Percentiles rank a stretch among this genome's conserved stretches.
Evolutionary conservation across 2,797 vertebrate genomes (phyloP).

Genomic region (Chloroceryle amazona): DNA sequence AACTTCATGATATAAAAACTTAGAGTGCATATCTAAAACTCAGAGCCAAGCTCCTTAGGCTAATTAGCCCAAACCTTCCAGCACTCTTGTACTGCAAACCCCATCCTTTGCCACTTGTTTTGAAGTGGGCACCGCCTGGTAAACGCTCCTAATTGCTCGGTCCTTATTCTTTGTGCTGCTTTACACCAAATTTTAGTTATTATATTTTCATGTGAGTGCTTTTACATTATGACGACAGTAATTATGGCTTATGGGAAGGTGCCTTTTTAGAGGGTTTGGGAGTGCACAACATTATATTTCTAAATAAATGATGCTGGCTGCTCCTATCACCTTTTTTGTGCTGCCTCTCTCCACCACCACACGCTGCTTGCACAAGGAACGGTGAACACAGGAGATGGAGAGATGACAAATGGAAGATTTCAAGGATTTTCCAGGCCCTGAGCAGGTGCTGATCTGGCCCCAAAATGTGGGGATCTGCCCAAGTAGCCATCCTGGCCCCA

Average conservation of each 20-base stretch:
- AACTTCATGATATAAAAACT: neutral
- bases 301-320: neutral
- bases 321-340: neutral
- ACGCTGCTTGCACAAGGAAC: rapidly evolving
- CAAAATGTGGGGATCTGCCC: neutral
- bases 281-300: rapidly evolving
- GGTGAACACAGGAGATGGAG: rapidly evolving
- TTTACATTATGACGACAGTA: rapidly evolving
- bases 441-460: rapidly evolving
- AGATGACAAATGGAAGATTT: rapidly evolving
- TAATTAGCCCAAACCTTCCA: neutral
- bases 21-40: neutral
- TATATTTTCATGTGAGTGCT: neutral
- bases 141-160: neutral
- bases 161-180: neutral
- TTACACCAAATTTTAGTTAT: neutral
- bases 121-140: neutral
- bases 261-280: neutral
- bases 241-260: neutral
- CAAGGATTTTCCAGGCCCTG: neutral
- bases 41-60: neutral
- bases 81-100: neutral
- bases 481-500: rapidly evolving
- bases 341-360: neutral
- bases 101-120: neutral